Evolutionary conservation across 2,797 vertebrate genomes (phyloP).

Genomic region (Poecile montanus): DNA sequence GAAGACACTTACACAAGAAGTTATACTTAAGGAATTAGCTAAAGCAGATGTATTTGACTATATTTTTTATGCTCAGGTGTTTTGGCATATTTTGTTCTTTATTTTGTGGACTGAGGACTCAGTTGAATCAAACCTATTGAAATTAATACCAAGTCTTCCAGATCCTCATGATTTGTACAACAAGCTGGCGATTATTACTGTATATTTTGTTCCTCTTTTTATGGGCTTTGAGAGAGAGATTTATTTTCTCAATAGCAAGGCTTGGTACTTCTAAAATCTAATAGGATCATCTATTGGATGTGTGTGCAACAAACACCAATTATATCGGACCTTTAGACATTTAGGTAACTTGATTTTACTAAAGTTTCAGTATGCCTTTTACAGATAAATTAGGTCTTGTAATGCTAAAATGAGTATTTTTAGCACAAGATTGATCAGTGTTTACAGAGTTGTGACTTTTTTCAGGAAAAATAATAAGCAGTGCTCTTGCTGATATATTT

Average conservation of each 20-base stretch:
- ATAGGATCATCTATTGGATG: not conserved
- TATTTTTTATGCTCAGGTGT: not conserved
- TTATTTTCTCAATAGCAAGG: not conserved
- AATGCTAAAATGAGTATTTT: not conserved
- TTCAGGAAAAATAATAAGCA: not conserved
- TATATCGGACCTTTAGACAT: not conserved
- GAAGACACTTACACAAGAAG: not conserved
- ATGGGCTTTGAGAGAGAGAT: not conserved
- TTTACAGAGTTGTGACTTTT: not conserved
- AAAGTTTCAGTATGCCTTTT: not conserved
- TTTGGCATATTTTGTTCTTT: not conserved
- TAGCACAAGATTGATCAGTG: not conserved
- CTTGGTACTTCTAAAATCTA: not conserved
- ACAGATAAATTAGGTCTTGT: not conserved
- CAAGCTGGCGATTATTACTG: not conserved
- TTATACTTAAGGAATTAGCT: not conserved
- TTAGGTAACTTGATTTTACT: not conserved
- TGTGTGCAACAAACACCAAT: not conserved
- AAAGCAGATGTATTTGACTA: not conserved
- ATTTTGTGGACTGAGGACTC: not conserved
- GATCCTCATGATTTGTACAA: not conserved
- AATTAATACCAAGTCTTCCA: not conserved
- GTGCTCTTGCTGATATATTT: not conserved
- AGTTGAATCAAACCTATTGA: not conserved
- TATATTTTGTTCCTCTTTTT: not conserved